These are phyloP conservation scores for Phrynosoma blainvillii DNA, from an alignment of 2,113 vertebrate species.

Conservation along the genomic window DNA sequence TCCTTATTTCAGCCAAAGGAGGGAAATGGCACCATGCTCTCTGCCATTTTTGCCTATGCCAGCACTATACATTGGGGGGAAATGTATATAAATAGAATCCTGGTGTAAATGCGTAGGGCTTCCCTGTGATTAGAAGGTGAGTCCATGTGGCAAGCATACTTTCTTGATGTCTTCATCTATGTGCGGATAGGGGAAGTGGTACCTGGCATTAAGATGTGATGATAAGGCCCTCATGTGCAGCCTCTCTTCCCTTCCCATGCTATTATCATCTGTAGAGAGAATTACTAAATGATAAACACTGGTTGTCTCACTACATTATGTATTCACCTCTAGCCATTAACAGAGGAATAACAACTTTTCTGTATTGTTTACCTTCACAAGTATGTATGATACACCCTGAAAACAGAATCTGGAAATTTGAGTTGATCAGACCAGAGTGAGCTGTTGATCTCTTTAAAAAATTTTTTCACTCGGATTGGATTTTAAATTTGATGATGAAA, in stretches of 20 bases:
- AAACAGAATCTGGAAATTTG: background rate
- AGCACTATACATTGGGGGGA: no score
- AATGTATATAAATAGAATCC: no score
- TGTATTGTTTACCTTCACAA: background rate
- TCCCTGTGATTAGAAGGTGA: no score
- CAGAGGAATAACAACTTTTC: background rate
- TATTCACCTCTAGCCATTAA: background rate
- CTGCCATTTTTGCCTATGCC: no score
- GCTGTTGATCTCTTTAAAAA: conserved; percentile 6
- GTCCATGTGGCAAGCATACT: no score
- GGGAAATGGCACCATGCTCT: no score
- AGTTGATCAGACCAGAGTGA: background rate
- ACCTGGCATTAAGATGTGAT: background rate
- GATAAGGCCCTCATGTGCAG: no score
- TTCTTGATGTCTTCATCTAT: background rate
- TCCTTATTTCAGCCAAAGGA: no score
- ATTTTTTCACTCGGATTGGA: background rate
- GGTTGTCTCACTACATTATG: background rate
- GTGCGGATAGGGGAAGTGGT: background rate
- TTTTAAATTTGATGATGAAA: background rate
- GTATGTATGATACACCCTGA: background rate
- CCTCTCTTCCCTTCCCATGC: background rate
- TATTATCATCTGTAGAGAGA: background rate
- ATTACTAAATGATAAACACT: background rate
- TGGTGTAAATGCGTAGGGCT: no score